Conservation (phyloP, 2,888 invertebrate species). For the Stenichneumon culpator region DNA sequence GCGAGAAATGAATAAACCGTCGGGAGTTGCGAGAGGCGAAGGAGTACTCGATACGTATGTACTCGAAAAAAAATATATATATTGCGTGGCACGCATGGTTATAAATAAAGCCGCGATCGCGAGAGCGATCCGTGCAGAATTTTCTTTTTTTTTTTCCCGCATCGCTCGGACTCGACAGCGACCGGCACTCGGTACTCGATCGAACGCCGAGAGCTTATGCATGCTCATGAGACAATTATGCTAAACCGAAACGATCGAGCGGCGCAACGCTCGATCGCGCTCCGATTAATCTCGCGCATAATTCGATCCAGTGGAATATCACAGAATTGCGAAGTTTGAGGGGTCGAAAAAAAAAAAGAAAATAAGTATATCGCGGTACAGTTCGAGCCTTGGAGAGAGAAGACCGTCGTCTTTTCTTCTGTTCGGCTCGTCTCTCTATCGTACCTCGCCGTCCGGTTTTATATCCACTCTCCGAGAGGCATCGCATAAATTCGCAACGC, state of each 20-base stretch:
- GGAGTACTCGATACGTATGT: constrained; percentile 8
- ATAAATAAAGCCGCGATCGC: constrained; percentile 45
- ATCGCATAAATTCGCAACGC: constrained; percentile 64
- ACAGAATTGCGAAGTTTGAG: background rate
- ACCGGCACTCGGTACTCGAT: constrained; percentile 50
- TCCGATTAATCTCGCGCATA: constrained; percentile 28
- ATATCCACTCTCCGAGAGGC: constrained; percentile 35
- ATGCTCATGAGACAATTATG: constrained; percentile 68
- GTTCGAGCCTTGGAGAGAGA: background rate
- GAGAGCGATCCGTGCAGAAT: constrained; percentile 40
- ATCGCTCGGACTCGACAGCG: background rate
- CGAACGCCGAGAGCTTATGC: constrained; percentile 47
- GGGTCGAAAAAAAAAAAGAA: background rate
- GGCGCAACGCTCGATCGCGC: constrained; percentile 24
- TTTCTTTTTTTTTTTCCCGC: constrained; percentile 20
- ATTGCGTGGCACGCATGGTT: constrained; percentile 10
- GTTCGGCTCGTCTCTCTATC: constrained; percentile 20
- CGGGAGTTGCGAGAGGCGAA: background rate
- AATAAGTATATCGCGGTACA: too few relatives aligned
- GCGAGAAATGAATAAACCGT: constrained; percentile 53
- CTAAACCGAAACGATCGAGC: constrained; percentile 57
- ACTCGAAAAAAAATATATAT: background rate
- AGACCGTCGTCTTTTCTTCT: constrained; percentile 20
- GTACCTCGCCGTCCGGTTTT: constrained; percentile 46
- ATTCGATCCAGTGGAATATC: constrained; percentile 42